Evolutionary conservation across 1,140 invertebrate species (phyloP).

Genomic region (Orchesella cincta): DNA sequence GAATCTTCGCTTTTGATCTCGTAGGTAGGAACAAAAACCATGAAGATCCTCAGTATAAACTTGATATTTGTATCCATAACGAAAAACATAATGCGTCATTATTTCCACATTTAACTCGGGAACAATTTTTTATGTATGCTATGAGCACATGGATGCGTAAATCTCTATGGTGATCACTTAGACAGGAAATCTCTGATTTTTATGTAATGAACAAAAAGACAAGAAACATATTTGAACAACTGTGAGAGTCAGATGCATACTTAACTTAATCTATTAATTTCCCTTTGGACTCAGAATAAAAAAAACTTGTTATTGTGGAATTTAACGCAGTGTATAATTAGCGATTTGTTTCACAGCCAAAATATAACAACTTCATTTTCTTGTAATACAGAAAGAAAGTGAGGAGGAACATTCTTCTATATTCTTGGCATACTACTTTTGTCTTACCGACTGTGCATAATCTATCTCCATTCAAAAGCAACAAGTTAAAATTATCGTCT

Average conservation of each 20-base stretch:
- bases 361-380: not conserved
- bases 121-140: not conserved
- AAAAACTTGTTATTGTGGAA: not conserved
- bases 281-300: not conserved
- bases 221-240: slow-evolving; percentile 10
- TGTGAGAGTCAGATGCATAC: not conserved
- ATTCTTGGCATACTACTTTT: too few species aligned
- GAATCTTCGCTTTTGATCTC: not conserved
- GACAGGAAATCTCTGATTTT: not conserved
- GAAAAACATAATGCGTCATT: not conserved
- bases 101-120: not conserved
- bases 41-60: too few species aligned
- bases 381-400: not conserved
- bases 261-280: not conserved
- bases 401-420: too few species aligned
- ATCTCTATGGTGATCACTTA: too few species aligned
- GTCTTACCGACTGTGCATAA: too few species aligned
- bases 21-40: not conserved
- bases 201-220: not conserved
- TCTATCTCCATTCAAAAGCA: too few species aligned
- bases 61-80: too few species aligned
- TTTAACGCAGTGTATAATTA: slow-evolving; percentile 16
- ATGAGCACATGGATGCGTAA: not conserved
- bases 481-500: too few species aligned
- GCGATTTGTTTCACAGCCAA: slow-evolving; percentile 1